Percentiles rank a stretch among this genome's conserved stretches.
These are phyloP conservation scores for Leptinotarsa undecemlineata DNA, from an alignment of 1,140 invertebrate genomes.

Conservation along the genomic window DNA sequence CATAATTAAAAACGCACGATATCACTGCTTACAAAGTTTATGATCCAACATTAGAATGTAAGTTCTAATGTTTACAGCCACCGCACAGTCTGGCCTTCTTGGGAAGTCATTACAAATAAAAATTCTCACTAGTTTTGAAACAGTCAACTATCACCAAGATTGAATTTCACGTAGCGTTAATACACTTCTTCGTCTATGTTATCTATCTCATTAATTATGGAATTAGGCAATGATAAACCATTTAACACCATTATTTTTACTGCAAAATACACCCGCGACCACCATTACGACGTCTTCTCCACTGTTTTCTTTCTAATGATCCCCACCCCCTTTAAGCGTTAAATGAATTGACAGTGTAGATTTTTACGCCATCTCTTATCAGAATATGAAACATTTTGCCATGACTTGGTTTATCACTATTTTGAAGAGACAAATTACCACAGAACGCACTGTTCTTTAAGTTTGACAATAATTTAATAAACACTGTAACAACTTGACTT, in stretches of 20 bases:
- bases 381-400: too few relatives aligned
- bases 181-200: neutral
- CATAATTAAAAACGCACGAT: conserved; percentile 57
- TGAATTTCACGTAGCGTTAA: neutral
- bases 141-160: neutral
- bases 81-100: conserved; percentile 20
- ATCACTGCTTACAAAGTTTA: conserved; percentile 10
- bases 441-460: too few relatives aligned
- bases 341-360: neutral
- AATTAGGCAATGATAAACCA: neutral
- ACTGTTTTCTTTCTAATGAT: conserved; percentile 19
- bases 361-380: neutral
- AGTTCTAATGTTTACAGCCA: conserved; percentile 26
- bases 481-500: too few relatives aligned
- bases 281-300: conserved; percentile 1
- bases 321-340: conserved; percentile 7
- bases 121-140: neutral
- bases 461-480: too few relatives aligned
- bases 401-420: too few relatives aligned
- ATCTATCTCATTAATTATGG: neutral
- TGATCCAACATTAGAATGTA: conserved; percentile 11
- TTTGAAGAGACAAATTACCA: too few relatives aligned
- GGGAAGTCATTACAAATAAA: neutral
- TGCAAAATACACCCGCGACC: conserved; percentile 7
- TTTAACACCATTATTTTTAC: conserved; percentile 11